Evolutionary conservation across 1,140 invertebrate species (phyloP), one percentile per base, ranked within the genome.

Genomic region (Pogonomyrmex barbatus): DNA sequence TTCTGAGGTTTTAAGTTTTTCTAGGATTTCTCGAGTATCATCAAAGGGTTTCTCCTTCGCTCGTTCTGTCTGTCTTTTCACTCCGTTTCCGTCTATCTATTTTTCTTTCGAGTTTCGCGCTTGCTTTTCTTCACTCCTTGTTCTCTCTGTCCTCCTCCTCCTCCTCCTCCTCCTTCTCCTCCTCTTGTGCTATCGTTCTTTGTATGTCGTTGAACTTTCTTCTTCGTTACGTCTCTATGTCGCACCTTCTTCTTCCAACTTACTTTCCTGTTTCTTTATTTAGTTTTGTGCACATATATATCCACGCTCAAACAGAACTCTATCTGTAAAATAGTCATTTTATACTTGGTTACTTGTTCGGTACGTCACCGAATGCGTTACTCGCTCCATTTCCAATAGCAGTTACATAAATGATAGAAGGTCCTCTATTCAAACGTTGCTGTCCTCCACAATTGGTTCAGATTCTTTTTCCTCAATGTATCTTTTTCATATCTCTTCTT

Each of bases 71-170:
- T 36, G 50, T 45, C 52, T 70, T 70, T 45, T 81, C 65, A 36
- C 63, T 68, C 63, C 50, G 50, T 81, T 81, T 81, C 65, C 36
- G 39, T 81, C 52, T 45, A 30, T 70, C 78, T 81, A 81, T 81
- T 81, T 81, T 70, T 81, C 78, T 81, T 81, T 81, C 78, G 36
- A 81, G 67, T 70, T 70, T 65, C 36, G 50, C 39, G 63, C 78
- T 81, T 81, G 65, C 78, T 58, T 81, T 81, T 81, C 78, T 81
- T 70, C 78, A 14, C 42, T 60, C 17, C 54, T 62, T n/a, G 56
- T 77, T 30, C 8, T 30, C 24, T n/a, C 17, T 36, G 4, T 1
- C 6, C 4, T 39, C 24, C 24, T 24, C 24, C 24, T 24, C 24
- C 24, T 24, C 42, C 8, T 30, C 24, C 36, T 30, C 47, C 9